Base-by-base conservation (phyloP, 2,113 vertebrate genomes). In the Hippocampus zosterae region DNA sequence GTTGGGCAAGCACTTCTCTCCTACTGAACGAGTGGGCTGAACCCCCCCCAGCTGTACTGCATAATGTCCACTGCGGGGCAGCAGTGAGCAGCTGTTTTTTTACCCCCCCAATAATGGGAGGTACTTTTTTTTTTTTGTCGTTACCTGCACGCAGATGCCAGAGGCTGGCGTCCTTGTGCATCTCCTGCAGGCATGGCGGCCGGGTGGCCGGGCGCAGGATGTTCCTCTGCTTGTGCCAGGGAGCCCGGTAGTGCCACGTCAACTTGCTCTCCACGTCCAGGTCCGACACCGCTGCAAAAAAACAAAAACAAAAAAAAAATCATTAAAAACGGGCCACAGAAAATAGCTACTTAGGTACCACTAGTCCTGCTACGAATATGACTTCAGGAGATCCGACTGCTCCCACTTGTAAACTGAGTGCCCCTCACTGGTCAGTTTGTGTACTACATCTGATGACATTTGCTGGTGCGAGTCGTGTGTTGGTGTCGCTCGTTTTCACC, bases 191-290 rank as follows among this genome's bases (percentile, higher is more conserved):
- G 1, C 96, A 99, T 44, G 93, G 87, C 0, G 96, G 96, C 56
- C 96, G 91, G 0, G 90, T 96, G 78, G 93, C 92, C 0, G 94
- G 93, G 25, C 94, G 87, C 73, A 99, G 94, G 79, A 97, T 81
- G 79, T 95, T 96, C 73, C 94, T 94, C 86, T 98, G 95, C 83
- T 94, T 94, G 84, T 93, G 93, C 94, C 95, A 96, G 61, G 94
- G 92, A 1, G 95, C 91, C 68, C 88, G 92, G 85, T 94, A 98
- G 63, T 97, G 94, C 10, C 90, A 85, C 0, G 91, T 95, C 89
- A 97, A 90, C 89, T 98, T 98, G 82, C 96, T 98, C 88, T 98
- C 97, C 67, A 91, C 88, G 68, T 99, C 97, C 93, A 99, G 91
- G 84, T 95, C 94, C 33, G 97, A 99, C 71, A 98, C 94, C 16